Evolutionary conservation across 2,113 vertebrate genomes (phyloP).

Genomic region (Vulpes vulpes): DNA sequence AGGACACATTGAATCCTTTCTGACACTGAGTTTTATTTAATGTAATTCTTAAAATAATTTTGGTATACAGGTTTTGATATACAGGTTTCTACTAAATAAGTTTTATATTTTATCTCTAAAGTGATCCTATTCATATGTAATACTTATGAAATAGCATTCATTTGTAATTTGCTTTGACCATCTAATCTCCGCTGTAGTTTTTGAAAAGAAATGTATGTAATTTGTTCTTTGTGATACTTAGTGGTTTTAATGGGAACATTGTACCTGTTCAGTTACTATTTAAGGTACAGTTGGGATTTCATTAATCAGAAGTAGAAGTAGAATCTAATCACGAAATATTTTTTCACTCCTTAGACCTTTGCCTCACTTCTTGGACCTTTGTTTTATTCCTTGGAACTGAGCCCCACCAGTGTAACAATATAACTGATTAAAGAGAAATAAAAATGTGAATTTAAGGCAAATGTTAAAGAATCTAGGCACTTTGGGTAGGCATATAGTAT

Average conservation of each 20-base stretch:
- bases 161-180: not conserved
- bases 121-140: slow-evolving; percentile 12
- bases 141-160: not conserved
- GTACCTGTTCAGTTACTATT: not conserved
- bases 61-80: not conserved
- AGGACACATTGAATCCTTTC: not conserved
- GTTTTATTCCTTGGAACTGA: not conserved
- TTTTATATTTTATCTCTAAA: not conserved
- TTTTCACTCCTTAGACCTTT: not conserved
- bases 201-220: not conserved
- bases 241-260: not conserved
- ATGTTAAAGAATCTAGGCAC: not conserved
- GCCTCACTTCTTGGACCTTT: not conserved
- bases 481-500: not conserved
- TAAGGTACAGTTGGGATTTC: not conserved
- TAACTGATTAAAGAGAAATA: not conserved
- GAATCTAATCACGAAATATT: not conserved
- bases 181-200: not conserved
- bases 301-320: not conserved
- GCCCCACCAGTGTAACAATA: not conserved
- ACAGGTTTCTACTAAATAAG: not conserved
- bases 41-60: not conserved
- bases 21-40: slow-evolving; percentile 7
- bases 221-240: slow-evolving; percentile 23
- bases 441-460: not conserved